These are phyloP conservation scores for Chlamydotis undulata DNA, from an alignment of 2,113 vertebrate species.

Conservation along the genomic window DNA sequence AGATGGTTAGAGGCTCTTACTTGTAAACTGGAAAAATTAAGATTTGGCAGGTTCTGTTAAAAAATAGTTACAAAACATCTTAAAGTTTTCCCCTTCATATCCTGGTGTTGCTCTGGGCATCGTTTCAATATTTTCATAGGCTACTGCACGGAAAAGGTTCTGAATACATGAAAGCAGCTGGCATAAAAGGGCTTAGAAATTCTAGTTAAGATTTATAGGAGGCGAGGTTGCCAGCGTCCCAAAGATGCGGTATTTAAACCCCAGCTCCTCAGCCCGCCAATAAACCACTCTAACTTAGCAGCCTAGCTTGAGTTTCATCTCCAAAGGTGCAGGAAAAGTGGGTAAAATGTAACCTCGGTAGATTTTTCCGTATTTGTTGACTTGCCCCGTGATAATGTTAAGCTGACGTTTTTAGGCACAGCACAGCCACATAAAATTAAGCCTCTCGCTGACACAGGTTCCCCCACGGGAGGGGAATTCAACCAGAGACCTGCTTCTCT, in stretches of 20 bases:
- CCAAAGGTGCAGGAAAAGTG: conserved; percentile 31
- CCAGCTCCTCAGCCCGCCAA: conserved; percentile 41
- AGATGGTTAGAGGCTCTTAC: conserved; percentile 76
- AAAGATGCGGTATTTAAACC: conserved; percentile 34
- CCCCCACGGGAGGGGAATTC: background rate
- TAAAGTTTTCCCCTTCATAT: conserved; percentile 70
- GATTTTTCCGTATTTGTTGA: background rate
- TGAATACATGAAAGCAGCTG: conserved; percentile 68
- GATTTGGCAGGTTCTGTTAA: conserved; percentile 74
- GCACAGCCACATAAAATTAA: background rate
- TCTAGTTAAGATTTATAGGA: conserved; percentile 57
- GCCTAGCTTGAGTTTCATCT: background rate
- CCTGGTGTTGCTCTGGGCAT: conserved; percentile 76
- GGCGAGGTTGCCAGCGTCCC: conserved; percentile 47
- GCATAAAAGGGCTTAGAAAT: conserved; percentile 66
- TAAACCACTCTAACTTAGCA: conserved; percentile 25
- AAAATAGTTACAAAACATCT: conserved; percentile 74
- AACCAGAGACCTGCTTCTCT: background rate
- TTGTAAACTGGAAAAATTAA: conserved; percentile 80
- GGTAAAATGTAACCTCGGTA: background rate
- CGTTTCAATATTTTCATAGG: conserved; percentile 78
- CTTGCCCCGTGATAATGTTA: background rate
- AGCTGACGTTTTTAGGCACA: conserved; percentile 24
- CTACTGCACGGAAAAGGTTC: conserved; percentile 76
- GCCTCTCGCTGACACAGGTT: background rate